Base-by-base conservation (phyloP, 2,113 vertebrate genomes). In the Hystrix cristata region DNA sequence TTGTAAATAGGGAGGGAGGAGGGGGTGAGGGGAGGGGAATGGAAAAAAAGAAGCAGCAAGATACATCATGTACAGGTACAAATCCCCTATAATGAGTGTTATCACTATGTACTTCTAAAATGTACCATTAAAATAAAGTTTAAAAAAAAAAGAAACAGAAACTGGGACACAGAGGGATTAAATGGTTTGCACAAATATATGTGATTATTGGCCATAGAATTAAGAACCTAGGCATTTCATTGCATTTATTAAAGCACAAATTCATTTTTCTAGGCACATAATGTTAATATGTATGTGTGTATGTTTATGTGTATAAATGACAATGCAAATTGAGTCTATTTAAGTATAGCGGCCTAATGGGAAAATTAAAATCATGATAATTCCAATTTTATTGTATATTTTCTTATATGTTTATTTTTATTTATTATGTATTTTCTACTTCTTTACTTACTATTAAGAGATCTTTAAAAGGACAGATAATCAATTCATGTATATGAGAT, bases 101-200 rank as follows among this genome's bases (percentile, higher is more conserved):
- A 38, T 38, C 38, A 38, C 38, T 38, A 38, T 38, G 38, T 38
- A 38, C 38, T 38, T 38, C 38, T 38, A 38, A 38, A 38, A 38
- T 38, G 2, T 38, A 38, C 38, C 38, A 38, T 38, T 38, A 38
- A 38, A 38, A 38, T 38, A 38, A 38, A 38, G 38, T 38, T 38
- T 38, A 38, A 38, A 38, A 38, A 38, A 38, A 38, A 38, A 38
- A 81, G 81, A 95, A 87, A 87, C 80, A 67, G 29, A 97, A 91
- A 91, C 27, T 59, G 62, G 21, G 76, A 60, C 46, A 27, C 38
- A n/a, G 31, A 64, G 34, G 72, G 72, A 80, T 83, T 55, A 79
- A 87, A 19, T 90, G n/a, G n/a, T 51, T 92, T 72, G 29, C 29
- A 71, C 55, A 83, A 92, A 92, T 90, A 87, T 88, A 85, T 34